These are phyloP conservation scores for Synanthedon formicaeformis DNA, from an alignment of 2,888 invertebrate genomes.

Conservation along the genomic window DNA sequence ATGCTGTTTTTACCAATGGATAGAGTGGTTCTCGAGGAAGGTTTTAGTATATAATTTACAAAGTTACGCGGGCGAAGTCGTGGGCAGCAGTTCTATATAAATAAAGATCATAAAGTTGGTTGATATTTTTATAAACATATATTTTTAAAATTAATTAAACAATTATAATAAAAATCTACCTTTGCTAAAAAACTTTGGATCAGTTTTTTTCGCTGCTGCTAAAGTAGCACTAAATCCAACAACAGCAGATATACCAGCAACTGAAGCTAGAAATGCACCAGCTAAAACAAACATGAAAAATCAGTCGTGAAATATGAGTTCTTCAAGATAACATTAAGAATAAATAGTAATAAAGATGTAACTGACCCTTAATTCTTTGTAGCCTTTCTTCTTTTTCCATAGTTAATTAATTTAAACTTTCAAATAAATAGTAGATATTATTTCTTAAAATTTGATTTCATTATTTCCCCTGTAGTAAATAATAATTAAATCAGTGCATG, in stretches of 20 bases:
- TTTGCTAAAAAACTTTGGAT: slow-evolving; percentile 83
- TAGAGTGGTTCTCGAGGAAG: too few species aligned
- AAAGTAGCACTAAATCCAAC: slow-evolving; percentile 86
- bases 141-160: neutral
- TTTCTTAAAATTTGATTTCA: too few species aligned
- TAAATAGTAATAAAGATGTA: neutral
- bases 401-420: neutral
- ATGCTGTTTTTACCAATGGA: too few species aligned
- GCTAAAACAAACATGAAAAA: slow-evolving; percentile 56
- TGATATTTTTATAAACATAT: too few species aligned
- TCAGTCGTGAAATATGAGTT: too few species aligned
- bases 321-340: too few species aligned
- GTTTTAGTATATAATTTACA: too few species aligned
- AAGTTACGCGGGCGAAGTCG: too few species aligned
- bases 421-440: neutral
- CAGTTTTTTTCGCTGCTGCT: slow-evolving; percentile 81
- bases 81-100: too few species aligned
- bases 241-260: slow-evolving; percentile 83
- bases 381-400: slow-evolving; percentile 47
- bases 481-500: too few species aligned
- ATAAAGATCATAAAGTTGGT: too few species aligned
- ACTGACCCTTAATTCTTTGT: slow-evolving; percentile 51
- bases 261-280: slow-evolving; percentile 76
- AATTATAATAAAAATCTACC: slow-evolving; percentile 30
- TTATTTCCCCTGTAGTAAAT: too few species aligned